These are phyloP conservation scores for Lottia gigantea DNA, from an alignment of 2,888 invertebrate species.

Conservation along the genomic window DNA sequence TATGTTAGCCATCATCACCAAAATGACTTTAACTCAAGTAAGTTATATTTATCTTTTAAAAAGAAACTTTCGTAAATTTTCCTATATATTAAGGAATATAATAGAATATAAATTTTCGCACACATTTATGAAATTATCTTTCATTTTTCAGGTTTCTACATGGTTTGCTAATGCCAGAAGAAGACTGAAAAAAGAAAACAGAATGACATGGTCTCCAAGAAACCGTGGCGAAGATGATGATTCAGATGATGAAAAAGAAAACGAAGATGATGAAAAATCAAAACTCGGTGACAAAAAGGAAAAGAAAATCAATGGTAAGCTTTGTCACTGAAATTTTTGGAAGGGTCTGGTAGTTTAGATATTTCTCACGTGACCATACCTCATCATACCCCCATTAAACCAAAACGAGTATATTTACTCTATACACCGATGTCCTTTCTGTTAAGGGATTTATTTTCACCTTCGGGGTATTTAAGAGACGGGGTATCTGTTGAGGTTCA, in stretches of 20 bases:
- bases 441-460: not conserved
- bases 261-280: conserved; percentile 17
- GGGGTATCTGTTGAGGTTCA: not conserved
- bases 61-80: no score
- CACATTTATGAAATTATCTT: no score
- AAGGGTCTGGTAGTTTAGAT: not conserved
- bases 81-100: no score
- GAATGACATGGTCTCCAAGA: conserved; percentile 96
- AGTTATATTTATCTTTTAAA: not conserved
- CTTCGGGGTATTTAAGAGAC: not conserved
- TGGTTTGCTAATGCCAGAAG: conserved; percentile 97
- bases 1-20: conserved; percentile 93
- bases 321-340: no score
- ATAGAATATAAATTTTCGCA: no score
- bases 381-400: not conserved
- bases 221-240: conserved; percentile 71
- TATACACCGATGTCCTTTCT: conserved; percentile 1
- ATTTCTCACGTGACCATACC: not conserved
- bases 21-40: conserved; percentile 85
- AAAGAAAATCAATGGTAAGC: not conserved
- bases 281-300: conserved; percentile 1
- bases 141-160: conserved; percentile 78
- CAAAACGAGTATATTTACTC: conserved; percentile 1
- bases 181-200: conserved; percentile 94
- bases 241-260: conserved; percentile 37